Percentiles rank a stretch among this genome's conserved stretches.
These are phyloP conservation scores for Steinernema feltiae DNA, from an alignment of 1,140 invertebrate species.

Conservation along the genomic window DNA sequence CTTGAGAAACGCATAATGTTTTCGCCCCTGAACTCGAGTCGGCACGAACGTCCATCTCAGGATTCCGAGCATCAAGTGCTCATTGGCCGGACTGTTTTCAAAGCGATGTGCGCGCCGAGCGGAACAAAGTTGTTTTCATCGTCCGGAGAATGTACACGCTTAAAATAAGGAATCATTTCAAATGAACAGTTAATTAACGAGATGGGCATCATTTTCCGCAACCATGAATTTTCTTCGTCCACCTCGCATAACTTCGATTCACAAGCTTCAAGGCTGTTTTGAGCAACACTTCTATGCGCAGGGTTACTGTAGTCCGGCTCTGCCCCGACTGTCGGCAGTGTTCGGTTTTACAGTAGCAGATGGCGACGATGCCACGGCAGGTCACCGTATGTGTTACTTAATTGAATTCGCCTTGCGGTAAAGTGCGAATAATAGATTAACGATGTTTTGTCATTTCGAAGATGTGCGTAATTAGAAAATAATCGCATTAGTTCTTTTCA, in stretches of 20 bases:
- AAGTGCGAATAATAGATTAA: not conserved
- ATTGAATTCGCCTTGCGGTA: not conserved
- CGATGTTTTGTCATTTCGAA: slow-evolving; percentile 2
- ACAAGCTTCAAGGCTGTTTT: too few species aligned
- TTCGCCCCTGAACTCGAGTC: not conserved
- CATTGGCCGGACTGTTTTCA: not conserved
- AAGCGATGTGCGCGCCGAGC: not conserved
- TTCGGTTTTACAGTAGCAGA: not conserved
- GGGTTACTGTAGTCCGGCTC: too few species aligned
- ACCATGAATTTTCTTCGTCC: not conserved
- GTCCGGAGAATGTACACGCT: not conserved
- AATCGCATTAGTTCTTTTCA: slow-evolving; percentile 1
- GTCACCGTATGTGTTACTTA: not conserved
- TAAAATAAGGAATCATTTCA: slow-evolving; percentile 12
- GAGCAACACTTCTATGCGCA: too few species aligned
- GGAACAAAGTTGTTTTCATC: slow-evolving; percentile 11
- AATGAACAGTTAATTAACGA: not conserved
- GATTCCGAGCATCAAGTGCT: not conserved
- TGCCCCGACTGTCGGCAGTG: too few species aligned
- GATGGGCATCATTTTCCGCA: not conserved
- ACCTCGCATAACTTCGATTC: too few species aligned
- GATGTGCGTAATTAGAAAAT: slow-evolving; percentile 13
- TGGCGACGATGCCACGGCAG: too few species aligned
- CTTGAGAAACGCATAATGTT: not conserved
- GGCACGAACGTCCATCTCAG: not conserved